Evolutionary conservation across 2,888 invertebrate species (phyloP).

Genomic region (Lottia scabra): DNA sequence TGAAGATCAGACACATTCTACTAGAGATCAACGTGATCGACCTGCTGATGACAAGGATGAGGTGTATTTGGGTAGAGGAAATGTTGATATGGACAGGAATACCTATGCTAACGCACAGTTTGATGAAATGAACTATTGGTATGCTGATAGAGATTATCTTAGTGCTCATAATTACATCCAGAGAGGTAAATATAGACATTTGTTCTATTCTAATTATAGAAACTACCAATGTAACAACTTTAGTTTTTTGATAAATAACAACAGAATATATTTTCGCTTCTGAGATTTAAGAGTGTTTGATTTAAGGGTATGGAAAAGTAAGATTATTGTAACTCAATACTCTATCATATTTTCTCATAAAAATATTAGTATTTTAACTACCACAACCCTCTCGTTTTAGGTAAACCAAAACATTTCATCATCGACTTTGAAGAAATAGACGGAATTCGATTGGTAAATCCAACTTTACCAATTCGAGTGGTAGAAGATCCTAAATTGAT

Average conservation of each 20-base stretch:
- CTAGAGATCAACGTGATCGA: conserved; percentile 16
- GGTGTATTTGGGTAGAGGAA: conserved; percentile 53
- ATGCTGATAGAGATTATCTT: conserved; percentile 62
- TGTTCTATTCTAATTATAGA: too few relatives aligned
- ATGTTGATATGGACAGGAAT: conserved; percentile 35
- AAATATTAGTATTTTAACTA: too few relatives aligned
- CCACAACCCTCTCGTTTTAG: conserved; percentile 33
- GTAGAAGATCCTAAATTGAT: conserved; percentile 44
- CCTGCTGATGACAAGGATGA: background rate
- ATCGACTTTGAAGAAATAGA: conserved; percentile 53
- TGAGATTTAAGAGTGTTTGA: too few relatives aligned
- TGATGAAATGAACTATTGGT: conserved; percentile 67
- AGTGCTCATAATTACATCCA: conserved; percentile 62
- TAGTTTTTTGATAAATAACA: too few relatives aligned
- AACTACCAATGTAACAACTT: too few relatives aligned
- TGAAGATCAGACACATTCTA: conserved; percentile 14
- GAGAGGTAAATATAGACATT: conserved; percentile 51
- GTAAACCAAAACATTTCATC: conserved; percentile 46
- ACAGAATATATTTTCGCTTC: background rate
- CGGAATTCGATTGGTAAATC: conserved; percentile 38
- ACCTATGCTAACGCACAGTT: conserved; percentile 54
- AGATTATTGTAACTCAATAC: too few relatives aligned
- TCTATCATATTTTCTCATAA: too few relatives aligned
- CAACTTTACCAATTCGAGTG: conserved; percentile 37
- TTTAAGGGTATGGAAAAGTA: too few relatives aligned